Evolutionary conservation across 37 sponge, comb jelly and placozoan genomes (phyloP).

Genomic region (Chondrilla cf. caribensis): DNA sequence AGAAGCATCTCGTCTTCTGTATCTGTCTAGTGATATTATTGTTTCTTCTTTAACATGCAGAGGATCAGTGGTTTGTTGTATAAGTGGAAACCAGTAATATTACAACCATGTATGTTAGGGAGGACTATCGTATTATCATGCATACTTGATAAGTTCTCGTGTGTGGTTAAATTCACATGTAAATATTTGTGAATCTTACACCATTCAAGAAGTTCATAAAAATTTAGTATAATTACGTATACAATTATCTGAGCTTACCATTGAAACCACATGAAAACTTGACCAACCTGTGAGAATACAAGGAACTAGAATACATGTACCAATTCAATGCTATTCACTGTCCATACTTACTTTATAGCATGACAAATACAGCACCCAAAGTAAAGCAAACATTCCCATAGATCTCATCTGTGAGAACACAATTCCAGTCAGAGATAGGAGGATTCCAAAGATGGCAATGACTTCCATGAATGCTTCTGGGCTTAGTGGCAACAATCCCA

Average conservation of each 20-base stretch:
- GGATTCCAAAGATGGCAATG: slow-evolving; percentile 48
- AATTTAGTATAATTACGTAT: neutral
- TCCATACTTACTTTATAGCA: slow-evolving; percentile 56
- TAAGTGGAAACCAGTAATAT: no score
- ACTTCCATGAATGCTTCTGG: slow-evolving; percentile 74
- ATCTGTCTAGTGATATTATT: no score
- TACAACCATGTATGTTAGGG: no score
- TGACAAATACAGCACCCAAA: slow-evolving; percentile 79
- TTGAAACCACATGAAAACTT: slow-evolving; percentile 95
- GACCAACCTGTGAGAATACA: slow-evolving; percentile 71
- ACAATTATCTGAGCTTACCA: slow-evolving; percentile 62
- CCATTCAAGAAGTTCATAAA: no score
- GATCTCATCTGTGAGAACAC: slow-evolving; percentile 40
- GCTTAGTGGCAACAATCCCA: neutral
- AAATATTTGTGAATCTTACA: no score
- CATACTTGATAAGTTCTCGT: no score
- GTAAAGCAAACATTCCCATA: slow-evolving; percentile 28
- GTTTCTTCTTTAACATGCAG: no score
- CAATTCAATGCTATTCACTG: neutral
- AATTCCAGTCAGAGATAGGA: slow-evolving; percentile 39
- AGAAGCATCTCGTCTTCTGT: no score
- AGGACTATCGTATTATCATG: no score
- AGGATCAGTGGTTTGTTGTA: no score
- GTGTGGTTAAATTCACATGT: no score
- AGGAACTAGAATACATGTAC: neutral